Base-by-base conservation (phyloP, 2,113 vertebrate genomes). In the Todiramphus chloris region DNA sequence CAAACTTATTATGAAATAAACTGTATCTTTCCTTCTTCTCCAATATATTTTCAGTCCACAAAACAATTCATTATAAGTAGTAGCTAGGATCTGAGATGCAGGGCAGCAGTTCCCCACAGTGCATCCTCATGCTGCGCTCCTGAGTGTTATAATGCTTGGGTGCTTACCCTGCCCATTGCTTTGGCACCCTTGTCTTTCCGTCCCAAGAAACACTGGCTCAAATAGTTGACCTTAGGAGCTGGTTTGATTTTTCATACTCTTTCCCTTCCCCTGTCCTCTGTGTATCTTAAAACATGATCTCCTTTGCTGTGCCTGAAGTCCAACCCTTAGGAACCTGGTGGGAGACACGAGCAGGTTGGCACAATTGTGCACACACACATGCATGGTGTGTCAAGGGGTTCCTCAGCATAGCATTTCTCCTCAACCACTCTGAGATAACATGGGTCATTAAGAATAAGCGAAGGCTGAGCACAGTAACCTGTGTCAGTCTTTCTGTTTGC, bases 121-220 rank as follows among this genome's bases (percentile, higher is more conserved):
- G 3, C 37, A 8, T 46, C 11, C 25, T 68, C 23, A 11, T 4
- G 2, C 13, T 17, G 3, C 3, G 6, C 4, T 80, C 35, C 20
- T 43, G 60, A 20, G 41, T 1, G 0, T n/a, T 78, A 15, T 2
- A 37, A 53, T 1, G 0, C 33, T 64, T 37, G 10, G 9, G 13
- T 30, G 31, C 16, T 14, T 48, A 4, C 27, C 9, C 16, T 66
- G 5, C 28, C 16, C 8, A 4, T 43, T 46, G 19, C 46, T 31
- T 67, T 41, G 41, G 8, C 24, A 70, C 5, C 16, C 2, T 5
- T 41, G 18, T 9, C 14, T 68, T 75, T 87, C 25, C 37, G 10
- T 70, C 37, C 31, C 37, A 41, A 75, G 74, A 78, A 90, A 50
- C 15, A 16, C 0, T 16, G 18, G 9, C 44, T 86, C 37, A 56